Conservation (phyloP, 2,888 invertebrate genomes). For the Tipula lateralis region DNA sequence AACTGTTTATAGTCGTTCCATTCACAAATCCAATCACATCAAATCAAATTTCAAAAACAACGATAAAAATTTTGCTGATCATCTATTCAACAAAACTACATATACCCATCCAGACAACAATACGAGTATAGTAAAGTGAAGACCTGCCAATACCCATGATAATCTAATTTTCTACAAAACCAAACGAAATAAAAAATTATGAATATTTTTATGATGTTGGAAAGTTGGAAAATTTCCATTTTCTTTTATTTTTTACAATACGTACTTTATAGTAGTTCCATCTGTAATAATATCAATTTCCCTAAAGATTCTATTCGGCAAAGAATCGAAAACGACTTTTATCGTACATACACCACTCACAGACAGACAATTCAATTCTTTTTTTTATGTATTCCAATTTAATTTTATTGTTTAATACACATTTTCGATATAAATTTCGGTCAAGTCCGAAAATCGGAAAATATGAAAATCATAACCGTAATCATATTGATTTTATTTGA, state of each 20-base stretch:
- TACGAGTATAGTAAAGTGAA: too few relatives aligned
- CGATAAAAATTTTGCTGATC: background rate
- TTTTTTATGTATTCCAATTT: background rate
- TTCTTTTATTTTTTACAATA: background rate
- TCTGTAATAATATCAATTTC: background rate
- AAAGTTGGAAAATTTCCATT: background rate
- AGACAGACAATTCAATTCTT: background rate
- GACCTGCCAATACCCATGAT: background rate
- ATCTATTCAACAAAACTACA: background rate
- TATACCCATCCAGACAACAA: background rate
- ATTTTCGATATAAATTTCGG: background rate
- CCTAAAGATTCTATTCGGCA: background rate
- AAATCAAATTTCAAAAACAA: background rate
- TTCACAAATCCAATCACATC: background rate
- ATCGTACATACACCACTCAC: background rate
- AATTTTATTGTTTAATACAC: background rate
- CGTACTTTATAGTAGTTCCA: background rate
- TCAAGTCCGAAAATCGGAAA: background rate
- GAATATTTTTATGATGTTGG: conserved; percentile 11
- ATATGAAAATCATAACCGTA: conserved; percentile 2
- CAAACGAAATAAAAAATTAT: background rate
- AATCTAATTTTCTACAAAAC: background rate
- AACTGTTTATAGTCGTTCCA: too few relatives aligned
- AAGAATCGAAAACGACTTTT: background rate
- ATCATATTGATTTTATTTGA: background rate